Base-by-base conservation (phyloP, 1,140 invertebrate genomes). In the Pentalonia nigronervosa region DNA sequence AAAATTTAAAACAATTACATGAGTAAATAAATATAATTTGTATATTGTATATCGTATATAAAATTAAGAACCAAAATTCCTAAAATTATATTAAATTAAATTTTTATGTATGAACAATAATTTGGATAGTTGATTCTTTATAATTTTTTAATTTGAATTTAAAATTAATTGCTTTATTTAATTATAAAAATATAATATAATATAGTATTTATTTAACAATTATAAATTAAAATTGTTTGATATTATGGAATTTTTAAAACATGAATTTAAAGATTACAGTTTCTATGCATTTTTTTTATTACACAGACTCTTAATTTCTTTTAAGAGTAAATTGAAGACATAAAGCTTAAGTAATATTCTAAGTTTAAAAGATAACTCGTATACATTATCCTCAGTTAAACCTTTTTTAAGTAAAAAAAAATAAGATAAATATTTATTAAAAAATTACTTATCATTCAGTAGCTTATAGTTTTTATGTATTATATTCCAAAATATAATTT, bases 181-280 rank as follows among this genome's bases (percentile, higher is more conserved):
- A 41, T 41, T 2, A 41, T 41, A 41, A 41, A 41, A 41, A 41
- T 41, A 41, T 41, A 41, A 41, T 4, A 41, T 1, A 76, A 76
- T 23, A 76, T 76, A 76, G 3, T 76, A 76, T n/a, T 76, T n/a
- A n/a, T 17, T 76, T n/a, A 76, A 1, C 4, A n/a, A n/a, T n/a
- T 14, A n/a, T 76, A n/a, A 7, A 17, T 76, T n/a, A n/a, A 1
- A 17, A 76, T 76, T 9, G n/a, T 30, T 76, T 76, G 1, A n/a
- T 76, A 67, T 3, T 17, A 67, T 67, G n/a, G 3, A 67, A 67
- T 6, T 67, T 67, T 67, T n/a, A n/a, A 76, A 76, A 76, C 14
- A 76, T 76, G n/a, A 76, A 76, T 76, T 76, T n/a, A n/a, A 76
- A 76, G 60, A 76, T 76, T 76, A 76, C n/a, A n/a, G 60, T n/a